Conservation (phyloP, 2,113 vertebrate genomes). For the Protobothrops flavoviridis region DNA sequence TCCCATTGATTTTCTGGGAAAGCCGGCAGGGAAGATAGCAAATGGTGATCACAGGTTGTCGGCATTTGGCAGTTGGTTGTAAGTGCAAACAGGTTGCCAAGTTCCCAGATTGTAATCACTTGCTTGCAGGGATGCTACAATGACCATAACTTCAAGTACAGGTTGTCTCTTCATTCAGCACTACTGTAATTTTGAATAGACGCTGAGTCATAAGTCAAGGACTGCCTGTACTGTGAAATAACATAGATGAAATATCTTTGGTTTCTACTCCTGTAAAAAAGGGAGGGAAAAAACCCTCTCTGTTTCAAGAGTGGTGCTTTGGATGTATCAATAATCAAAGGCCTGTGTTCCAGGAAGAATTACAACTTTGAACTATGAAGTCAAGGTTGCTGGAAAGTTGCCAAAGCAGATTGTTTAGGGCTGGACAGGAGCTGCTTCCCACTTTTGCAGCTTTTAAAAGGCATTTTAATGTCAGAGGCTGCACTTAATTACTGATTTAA, state of each 20-base stretch:
- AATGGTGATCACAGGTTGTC: neutral
- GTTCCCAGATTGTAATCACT: neutral
- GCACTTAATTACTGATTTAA: conserved; percentile 64
- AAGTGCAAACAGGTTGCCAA: neutral
- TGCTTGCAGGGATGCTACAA: neutral
- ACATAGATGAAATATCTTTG: conserved; percentile 47
- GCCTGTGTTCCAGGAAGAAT: conserved; percentile 49
- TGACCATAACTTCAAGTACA: neutral
- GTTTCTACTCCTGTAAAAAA: neutral
- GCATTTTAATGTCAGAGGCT: conserved; percentile 48
- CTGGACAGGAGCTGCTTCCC: conserved; percentile 1
- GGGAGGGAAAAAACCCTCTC: conserved; percentile 44
- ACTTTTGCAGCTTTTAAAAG: conserved; percentile 59
- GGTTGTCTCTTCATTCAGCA: neutral
- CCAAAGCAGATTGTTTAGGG: conserved; percentile 59
- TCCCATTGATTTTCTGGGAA: neutral
- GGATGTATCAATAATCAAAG: conserved; percentile 38
- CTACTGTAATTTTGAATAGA: neutral
- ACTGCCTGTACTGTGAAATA: neutral
- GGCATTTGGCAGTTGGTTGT: neutral
- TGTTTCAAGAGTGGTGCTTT: conserved; percentile 20
- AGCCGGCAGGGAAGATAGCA: neutral
- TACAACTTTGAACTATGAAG: conserved; percentile 58
- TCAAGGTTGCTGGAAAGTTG: conserved; percentile 47
- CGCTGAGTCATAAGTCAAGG: neutral